Base-by-base conservation (phyloP, 2,113 vertebrate species). In the Hippocampus mohnikei region DNA sequence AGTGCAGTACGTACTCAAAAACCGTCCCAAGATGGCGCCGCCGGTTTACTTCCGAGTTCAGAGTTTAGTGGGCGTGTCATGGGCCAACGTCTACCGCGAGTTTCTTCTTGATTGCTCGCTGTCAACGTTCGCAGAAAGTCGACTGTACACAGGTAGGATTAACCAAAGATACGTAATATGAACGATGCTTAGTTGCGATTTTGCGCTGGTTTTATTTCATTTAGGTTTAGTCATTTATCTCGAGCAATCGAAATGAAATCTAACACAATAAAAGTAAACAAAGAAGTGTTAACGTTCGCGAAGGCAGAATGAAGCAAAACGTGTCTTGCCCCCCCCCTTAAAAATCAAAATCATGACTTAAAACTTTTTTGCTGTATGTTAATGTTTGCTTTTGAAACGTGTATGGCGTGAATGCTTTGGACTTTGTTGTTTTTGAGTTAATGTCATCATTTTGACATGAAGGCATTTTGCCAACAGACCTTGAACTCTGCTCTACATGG, bases 401-500 rank as follows among this genome's bases (percentile, higher is more conserved):
- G 46, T 15, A 5, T 48, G 16, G 15, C 15, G 46, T 50, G 12
- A 44, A 44, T 12, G 42, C 11, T 44, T 44, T 48, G 15, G 52
- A 23, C n/a, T 55, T 55, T 58, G 7, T 5, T 27, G 11, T 11
- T 58, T 58, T 58, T 25, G 9, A 25, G 13, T 25, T 27, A 11
- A 27, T 27, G 55, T 9, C 23, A 13, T 60, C 2, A 29, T 16
- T 29, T 29, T 59, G 4, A 5, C 56, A 16, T 16, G 56, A 16
- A 29, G 25, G 1, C 25, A 29, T 2, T 66, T 52, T 48, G 25
- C 11, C 8, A 27, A 46, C 23, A 29, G 15, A 37, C 27, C 20
- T 37, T 52, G 66, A 67, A 33, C 66, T 67, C 27, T 52, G 29
- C 48, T 40, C 48, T 53, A 50, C 21, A 12, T 40, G 37, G 66